Evolutionary conservation across 2,888 invertebrate genomes (phyloP).

Genomic region (Heliconius hortense): DNA sequence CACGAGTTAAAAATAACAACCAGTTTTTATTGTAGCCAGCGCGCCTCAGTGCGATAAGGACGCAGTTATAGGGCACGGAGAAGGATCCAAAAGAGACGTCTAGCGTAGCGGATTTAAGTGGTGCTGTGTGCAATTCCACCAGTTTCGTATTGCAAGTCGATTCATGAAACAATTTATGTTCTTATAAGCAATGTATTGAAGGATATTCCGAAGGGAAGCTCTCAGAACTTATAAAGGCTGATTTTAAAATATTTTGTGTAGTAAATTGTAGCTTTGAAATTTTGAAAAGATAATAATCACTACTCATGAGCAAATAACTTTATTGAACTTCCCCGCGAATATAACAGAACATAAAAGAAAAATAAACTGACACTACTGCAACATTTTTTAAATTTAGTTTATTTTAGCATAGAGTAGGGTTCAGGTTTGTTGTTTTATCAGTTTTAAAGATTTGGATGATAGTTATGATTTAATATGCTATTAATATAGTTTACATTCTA

Average conservation of each 20-base stretch:
- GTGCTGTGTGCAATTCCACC: constrained; percentile 71
- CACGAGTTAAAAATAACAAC: constrained; percentile 80
- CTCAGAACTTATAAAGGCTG: neutral
- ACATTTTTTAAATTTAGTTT: no score
- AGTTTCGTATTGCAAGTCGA: constrained; percentile 58
- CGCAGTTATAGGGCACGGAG: constrained; percentile 60
- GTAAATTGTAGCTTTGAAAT: neutral
- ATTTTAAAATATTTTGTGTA: neutral
- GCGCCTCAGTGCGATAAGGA: constrained; percentile 72
- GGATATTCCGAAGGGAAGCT: neutral
- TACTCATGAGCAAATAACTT: neutral
- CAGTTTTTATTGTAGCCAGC: constrained; percentile 77
- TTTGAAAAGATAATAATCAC: neutral
- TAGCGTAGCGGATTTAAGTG: constrained; percentile 73
- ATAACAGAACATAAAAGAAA: neutral
- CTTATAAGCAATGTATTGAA: constrained; percentile 22
- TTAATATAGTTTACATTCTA: no score
- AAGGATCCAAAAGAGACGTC: constrained; percentile 67
- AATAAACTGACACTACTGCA: no score
- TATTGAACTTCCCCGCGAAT: neutral
- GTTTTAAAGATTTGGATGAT: no score
- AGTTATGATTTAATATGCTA: no score
- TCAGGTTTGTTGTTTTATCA: no score
- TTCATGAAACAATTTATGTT: constrained; percentile 49
- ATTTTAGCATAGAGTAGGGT: no score